Base-by-base conservation (phyloP, 1,140 invertebrate species). In the Battus philenor region DNA sequence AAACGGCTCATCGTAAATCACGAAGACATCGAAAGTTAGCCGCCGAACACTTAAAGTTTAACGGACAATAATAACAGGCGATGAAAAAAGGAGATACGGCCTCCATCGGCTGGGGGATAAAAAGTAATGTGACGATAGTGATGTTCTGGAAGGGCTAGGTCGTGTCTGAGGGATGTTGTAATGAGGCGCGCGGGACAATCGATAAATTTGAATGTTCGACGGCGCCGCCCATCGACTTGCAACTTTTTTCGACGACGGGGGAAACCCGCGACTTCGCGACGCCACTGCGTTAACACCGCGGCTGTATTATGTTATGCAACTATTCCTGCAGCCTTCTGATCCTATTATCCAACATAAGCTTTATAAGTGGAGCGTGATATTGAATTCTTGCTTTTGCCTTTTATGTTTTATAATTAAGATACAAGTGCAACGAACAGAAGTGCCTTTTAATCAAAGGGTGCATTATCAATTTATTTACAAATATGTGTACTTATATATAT, bases 151-250 rank as follows among this genome's bases (percentile, higher is more conserved):
- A 81, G 76, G 78, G 78, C 76, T 79, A 78, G 75, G 74, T 78
- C 69, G 59, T 72, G 68, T 79, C 79, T 77, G 75, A 84, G 76
- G 70, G 71, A 80, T 81, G 73, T 58, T 59, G 78, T 78, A 77
- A 80, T 82, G 78, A 80, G 69, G 56, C 68, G 56, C 53, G 60
- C 54, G 66, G 72, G 72, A 80, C 76, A 84, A 84, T 84, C 78
- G 78, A 84, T 84, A 84, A 84, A 84, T 84, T 84, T 84, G 80
- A 84, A 84, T 84, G 80, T 84, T 82, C 69, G 46, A 41, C 66
- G 76, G 76, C 74, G 78, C 80, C 78, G 69, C 64, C 56, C 65
- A 66, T 54, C 74, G 69, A 78, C 78, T 82, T 81, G 80, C 80
- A 82, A 85, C 76, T 85, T 85, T 82, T 80, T 82, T 81, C 65